Base-by-base conservation (phyloP, 2,797 vertebrate species). In the Liasis olivaceus region DNA sequence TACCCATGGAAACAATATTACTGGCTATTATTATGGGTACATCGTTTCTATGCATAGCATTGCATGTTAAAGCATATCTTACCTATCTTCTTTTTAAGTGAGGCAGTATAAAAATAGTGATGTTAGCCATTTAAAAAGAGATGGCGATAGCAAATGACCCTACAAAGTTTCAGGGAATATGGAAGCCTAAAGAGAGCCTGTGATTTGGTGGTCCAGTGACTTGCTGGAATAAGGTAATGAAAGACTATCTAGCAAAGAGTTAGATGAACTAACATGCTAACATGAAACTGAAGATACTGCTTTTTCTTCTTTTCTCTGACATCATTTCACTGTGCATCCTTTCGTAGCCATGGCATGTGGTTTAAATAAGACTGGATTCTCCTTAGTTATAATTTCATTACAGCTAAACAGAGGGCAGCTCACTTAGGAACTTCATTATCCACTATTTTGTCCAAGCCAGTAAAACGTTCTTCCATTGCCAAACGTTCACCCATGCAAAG, bases 391-490 rank as follows among this genome's bases (percentile, higher is more conserved):
- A 92, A 54, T 36, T 94, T n/a, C 77, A 11, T 94, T 95, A 6
- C 95, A 98, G 98, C 95, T 91, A 97, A 95, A 90, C 69, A 86
- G 24, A 92, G 2, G 54, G 77, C 58, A 81, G 85, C 1, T 94
- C 95, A 91, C 0, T 1, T 91, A 87, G 95, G 95, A 90, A 87
- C 89, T 85, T 93, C 96, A 8, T 95, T 94, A 28, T 85, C 92
- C 51, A 72, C 94, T 63, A 88, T 96, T 66, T 42, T 94, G n/a
- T 93, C 87, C 89, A 98, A 94, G 92, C n/a, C 92, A 14, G n/a
- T 85, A 36, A 97, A 94, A 54, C 36, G 90, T 36, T 94, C 96
- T 93, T 94, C 96, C 26, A 93, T 96, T 95, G 89, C 91, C 94
- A 94, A 96, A 90, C 89, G n/a, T 8, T 92, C 95, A 51, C 7